phyloP scores from a whole-genome alignment of 1,140 invertebrate species.

The Brachionus sp. region DNA sequence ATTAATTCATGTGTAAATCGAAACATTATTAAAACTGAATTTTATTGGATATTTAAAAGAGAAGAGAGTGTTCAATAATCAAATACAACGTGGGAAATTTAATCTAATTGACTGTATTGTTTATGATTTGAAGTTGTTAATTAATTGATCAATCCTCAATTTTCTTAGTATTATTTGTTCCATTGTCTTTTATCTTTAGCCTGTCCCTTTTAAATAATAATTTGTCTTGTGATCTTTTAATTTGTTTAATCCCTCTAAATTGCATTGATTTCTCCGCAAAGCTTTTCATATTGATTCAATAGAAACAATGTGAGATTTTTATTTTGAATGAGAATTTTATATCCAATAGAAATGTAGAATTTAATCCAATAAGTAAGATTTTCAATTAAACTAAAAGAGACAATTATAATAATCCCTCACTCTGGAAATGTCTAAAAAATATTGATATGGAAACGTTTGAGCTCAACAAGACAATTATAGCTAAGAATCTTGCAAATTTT shows the following conservation, averaged over 20 bases:
- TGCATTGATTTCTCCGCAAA: background rate
- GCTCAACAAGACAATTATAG: background rate
- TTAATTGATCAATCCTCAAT: background rate
- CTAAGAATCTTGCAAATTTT: background rate
- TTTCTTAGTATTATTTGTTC: background rate
- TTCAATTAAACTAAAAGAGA: background rate
- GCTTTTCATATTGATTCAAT: background rate
- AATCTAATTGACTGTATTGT: background rate
- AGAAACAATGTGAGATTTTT: background rate
- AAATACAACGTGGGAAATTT: background rate
- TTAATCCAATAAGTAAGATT: background rate
- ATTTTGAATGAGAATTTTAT: background rate
- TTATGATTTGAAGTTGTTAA: background rate
- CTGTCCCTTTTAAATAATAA: background rate
- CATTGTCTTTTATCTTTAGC: background rate
- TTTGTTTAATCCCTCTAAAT: background rate
- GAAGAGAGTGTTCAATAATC: background rate
- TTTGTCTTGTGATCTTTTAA: background rate
- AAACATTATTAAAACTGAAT: background rate
- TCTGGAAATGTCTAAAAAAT: too few species aligned
- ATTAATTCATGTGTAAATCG: too few species aligned
- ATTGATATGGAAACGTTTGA: constrained; percentile 3
- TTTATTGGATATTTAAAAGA: background rate
- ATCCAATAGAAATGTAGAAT: background rate
- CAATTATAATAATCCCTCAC: background rate